These are phyloP conservation scores for Protobothrops flavoviridis DNA, from an alignment of 2,113 vertebrate genomes.

Conservation along the genomic window DNA sequence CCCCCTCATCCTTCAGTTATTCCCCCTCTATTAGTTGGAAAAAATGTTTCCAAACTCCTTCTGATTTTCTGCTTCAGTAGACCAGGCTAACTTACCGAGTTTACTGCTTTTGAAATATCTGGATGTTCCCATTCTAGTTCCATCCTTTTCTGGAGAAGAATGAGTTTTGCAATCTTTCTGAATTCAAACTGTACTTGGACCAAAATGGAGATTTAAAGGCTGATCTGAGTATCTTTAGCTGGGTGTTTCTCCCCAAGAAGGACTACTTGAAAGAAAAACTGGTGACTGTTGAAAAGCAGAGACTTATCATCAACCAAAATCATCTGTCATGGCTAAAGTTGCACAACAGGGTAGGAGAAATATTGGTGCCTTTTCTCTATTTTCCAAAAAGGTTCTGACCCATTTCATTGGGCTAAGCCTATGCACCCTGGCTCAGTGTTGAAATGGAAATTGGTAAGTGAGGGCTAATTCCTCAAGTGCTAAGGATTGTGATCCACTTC, in stretches of 20 bases:
- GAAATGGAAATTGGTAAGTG: not conserved
- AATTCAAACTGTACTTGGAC: not conserved
- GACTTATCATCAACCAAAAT: not conserved
- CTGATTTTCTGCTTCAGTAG: too few relatives aligned
- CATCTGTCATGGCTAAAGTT: not conserved
- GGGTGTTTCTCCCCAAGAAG: not conserved
- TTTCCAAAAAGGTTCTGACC: not conserved
- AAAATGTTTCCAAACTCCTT: too few relatives aligned
- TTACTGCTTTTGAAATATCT: not conserved
- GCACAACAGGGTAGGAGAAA: not conserved
- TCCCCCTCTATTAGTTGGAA: too few relatives aligned
- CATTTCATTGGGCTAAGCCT: not conserved
- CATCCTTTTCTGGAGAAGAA: not conserved
- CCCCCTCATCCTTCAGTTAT: too few relatives aligned
- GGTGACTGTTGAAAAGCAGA: not conserved
- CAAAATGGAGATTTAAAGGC: not conserved
- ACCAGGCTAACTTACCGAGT: not conserved
- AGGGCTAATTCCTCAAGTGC: too few relatives aligned
- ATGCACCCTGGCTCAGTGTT: not conserved
- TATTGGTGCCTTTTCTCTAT: not conserved
- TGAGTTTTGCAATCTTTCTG: not conserved
- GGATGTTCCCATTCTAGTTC: not conserved
- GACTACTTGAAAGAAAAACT: fast-evolving
- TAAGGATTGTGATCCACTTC: not conserved
- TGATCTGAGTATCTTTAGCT: not conserved